Evolutionary conservation across 2,113 vertebrate genomes (phyloP).

Genomic region (Planiliza haematocheilus): DNA sequence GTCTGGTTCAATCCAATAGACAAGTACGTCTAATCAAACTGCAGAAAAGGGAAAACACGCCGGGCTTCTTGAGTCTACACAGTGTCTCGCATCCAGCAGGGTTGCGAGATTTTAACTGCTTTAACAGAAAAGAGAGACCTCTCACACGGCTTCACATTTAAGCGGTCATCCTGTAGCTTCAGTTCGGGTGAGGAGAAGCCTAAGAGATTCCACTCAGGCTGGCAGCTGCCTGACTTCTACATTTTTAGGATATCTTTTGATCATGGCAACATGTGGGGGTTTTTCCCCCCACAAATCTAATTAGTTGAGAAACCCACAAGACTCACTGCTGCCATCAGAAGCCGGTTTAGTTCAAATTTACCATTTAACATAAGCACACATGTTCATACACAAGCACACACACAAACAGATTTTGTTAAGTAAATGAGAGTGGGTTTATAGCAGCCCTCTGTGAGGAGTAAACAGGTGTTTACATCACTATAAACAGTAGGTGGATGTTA

Average conservation of each 20-base stretch:
- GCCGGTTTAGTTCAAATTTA: slow-evolving; percentile 47
- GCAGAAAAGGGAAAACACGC: no score
- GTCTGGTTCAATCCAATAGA: no score
- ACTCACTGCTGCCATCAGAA: slow-evolving; percentile 37
- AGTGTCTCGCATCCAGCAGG: not conserved
- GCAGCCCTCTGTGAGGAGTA: slow-evolving; percentile 44
- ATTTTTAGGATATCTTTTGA: slow-evolving; percentile 72
- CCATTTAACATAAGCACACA: slow-evolving; percentile 31
- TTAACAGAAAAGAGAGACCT: slow-evolving; percentile 23
- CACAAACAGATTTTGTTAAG: slow-evolving; percentile 42
- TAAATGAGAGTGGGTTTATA: slow-evolving; percentile 54
- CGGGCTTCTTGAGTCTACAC: no score
- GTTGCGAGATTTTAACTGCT: slow-evolving; percentile 20
- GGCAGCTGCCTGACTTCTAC: slow-evolving; percentile 36
- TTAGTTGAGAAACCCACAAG: slow-evolving; percentile 61
- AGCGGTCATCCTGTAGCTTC: slow-evolving; percentile 13
- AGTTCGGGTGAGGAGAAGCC: slow-evolving; percentile 20
- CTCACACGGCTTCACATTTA: slow-evolving; percentile 27
- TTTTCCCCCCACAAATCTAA: slow-evolving; percentile 31
- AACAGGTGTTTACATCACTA: slow-evolving; percentile 48
- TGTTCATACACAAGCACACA: slow-evolving; percentile 14
- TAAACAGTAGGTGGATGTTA: slow-evolving; percentile 37
- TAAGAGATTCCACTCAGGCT: slow-evolving; percentile 23
- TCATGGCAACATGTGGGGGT: slow-evolving; percentile 46
- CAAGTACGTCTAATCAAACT: no score